Conservation (phyloP, 2,797 vertebrate species). For the Acestrorhynchus altus region DNA sequence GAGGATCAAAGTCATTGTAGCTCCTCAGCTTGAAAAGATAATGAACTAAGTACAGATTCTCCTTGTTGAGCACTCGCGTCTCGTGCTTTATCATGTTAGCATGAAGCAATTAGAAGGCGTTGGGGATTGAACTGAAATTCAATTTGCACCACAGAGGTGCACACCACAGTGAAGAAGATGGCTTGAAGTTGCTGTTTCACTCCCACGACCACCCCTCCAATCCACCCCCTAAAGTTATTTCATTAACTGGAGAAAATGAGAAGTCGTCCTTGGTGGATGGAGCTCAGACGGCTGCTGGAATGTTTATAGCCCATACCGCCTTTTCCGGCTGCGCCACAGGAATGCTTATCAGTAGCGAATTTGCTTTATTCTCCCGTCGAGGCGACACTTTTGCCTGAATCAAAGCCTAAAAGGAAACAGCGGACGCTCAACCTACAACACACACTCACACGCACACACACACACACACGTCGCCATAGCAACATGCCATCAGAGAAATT, state of each 20-base stretch:
- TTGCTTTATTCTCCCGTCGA: not conserved
- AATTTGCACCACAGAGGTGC: not conserved
- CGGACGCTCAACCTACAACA: no score
- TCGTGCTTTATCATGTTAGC: not conserved
- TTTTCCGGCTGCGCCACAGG: not conserved
- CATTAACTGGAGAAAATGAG: conserved; percentile 18
- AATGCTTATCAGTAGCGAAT: not conserved
- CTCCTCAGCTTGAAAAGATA: not conserved
- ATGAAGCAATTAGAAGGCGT: not conserved
- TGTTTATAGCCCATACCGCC: conserved; percentile 1
- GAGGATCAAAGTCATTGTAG: not conserved
- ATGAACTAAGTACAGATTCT: not conserved
- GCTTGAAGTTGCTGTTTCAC: not conserved
- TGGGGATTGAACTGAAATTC: not conserved
- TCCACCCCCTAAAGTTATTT: not conserved
- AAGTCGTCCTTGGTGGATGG: conserved; percentile 2
- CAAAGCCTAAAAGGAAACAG: not conserved
- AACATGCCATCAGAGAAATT: conserved; percentile 18
- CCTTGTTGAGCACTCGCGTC: not conserved
- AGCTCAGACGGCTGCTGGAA: conserved; percentile 5
- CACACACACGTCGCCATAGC: not conserved
- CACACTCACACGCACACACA: not conserved
- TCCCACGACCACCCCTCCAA: not conserved
- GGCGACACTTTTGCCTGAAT: conserved; percentile 6
- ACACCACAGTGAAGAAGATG: not conserved